Conservation (phyloP, 2,113 vertebrate species). For the Gasterosteus aculeatus region DNA sequence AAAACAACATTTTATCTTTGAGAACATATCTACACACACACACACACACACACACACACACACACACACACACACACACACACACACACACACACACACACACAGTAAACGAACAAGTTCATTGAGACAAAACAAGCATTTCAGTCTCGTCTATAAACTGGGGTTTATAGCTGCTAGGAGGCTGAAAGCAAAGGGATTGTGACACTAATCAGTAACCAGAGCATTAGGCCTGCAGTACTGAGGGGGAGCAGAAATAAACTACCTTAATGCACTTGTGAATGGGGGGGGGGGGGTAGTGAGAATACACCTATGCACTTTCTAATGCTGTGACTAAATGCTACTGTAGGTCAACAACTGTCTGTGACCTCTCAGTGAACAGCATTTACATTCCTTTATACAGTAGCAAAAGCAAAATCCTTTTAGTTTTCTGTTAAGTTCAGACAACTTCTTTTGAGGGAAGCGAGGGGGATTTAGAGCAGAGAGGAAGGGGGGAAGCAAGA, state of each 20-base stretch:
- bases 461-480: slow-evolving; percentile 38
- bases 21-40: neutral
- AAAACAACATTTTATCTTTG: slow-evolving; percentile 43
- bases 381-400: slow-evolving; percentile 43
- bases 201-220: slow-evolving; percentile 23
- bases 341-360: slow-evolving; percentile 27
- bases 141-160: slow-evolving; percentile 15
- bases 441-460: slow-evolving; percentile 51
- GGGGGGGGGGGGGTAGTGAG: neutral
- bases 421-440: slow-evolving; percentile 66
- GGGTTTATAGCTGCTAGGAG: slow-evolving; percentile 19
- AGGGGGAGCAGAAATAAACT: slow-evolving; percentile 7
- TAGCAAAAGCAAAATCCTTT: slow-evolving; percentile 53
- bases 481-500: slow-evolving; percentile 20
- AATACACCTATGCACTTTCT: neutral
- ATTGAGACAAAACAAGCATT: neutral
- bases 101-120: slow-evolving; percentile 6
- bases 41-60: neutral
- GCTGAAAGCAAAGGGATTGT: neutral
- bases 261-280: slow-evolving; percentile 4
- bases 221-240: slow-evolving; percentile 19
- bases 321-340: neutral
- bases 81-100: slow-evolving; percentile 3
- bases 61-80: neutral
- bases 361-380: neutral